Evolutionary conservation across 2,113 vertebrate species (phyloP), one percentile per base, ranked within the genome.

Genomic region (Albula goreensis): DNA sequence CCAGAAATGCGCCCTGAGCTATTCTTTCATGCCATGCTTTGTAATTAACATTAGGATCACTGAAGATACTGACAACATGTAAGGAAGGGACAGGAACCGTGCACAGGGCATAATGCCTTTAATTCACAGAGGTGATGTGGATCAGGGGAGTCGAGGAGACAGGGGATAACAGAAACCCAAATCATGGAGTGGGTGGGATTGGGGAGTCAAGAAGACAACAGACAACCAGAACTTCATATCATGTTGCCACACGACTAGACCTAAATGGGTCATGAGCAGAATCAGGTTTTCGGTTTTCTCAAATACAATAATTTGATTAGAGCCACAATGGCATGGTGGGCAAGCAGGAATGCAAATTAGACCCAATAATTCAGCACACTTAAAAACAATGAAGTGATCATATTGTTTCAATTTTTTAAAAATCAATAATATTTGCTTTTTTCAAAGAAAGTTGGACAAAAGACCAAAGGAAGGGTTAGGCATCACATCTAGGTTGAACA

Each of bases 1-100:
- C 78, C 31, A 53, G 80, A 52, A 81, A 56, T 12, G 80, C 3
- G 50, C 80, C 51, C 15, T 50, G 49, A 81, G 80, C n/a, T 81
- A 53, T 53, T 53, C 52, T 79, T 49, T 31, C 52, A 53, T 81
- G 80, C n/a, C 50, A 81, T n/a, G 7, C 80, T 81, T 31, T 25
- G 80, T 81, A 81, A 81, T 81, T 81, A 81, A 81, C 31, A 81
- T 22, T 53, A n/a, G 50, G n/a, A 53, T 81, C 25, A 56, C n/a
- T 25, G 50, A 25, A 53, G 17, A 81, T 48, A 79, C 48, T 4
- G 31, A 13, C 19, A 15, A 78, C 31, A 11, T 49, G 48, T 80
- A 48, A 80, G 49, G 50, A 81, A 53, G 51, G 25, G 80, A 81
- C 51, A 81, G 19, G 52, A 25, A n/a, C 52, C 56, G 15, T 81